A percentile compares a stretch with the other conserved stretches of the same genome.
Conservation (phyloP, 1,140 invertebrate genomes). For the Andricus grossulariae region DNA sequence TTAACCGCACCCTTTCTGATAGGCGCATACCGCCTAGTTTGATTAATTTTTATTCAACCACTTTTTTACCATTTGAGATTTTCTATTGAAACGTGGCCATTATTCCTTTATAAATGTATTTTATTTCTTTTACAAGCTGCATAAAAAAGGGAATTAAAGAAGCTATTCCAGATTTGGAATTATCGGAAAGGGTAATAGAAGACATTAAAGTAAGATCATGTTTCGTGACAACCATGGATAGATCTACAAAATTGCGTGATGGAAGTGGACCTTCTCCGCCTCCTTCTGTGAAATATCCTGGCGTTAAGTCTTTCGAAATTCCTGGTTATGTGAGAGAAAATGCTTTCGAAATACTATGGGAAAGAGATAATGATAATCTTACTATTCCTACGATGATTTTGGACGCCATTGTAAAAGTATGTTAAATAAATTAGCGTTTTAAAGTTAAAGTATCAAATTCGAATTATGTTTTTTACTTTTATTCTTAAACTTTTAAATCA, state of each 20-base stretch:
- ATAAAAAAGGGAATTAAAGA: constrained; percentile 59
- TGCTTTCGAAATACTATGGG: constrained; percentile 89
- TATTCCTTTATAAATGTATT: too few species aligned
- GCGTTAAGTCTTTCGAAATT: constrained; percentile 79
- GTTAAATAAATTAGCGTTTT: constrained; percentile 33
- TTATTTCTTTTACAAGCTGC: constrained; percentile 55
- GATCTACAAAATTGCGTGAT: constrained; percentile 79
- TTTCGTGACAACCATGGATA: constrained; percentile 87
- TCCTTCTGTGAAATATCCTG: constrained; percentile 85
- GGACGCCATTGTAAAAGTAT: constrained; percentile 86
- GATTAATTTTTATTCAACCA: too few species aligned
- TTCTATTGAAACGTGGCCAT: too few species aligned
- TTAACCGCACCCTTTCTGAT: too few species aligned
- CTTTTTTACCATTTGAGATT: too few species aligned
- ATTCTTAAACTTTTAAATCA: too few species aligned
- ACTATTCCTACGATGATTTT: constrained; percentile 90
- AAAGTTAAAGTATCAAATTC: neutral
- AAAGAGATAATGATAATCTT: constrained; percentile 88
- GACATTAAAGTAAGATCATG: constrained; percentile 86
- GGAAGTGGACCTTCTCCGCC: constrained; percentile 69
- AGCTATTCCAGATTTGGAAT: constrained; percentile 65
- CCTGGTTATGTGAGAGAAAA: constrained; percentile 85
- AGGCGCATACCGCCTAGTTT: too few species aligned
- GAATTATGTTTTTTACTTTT: too few species aligned
- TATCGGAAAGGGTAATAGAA: constrained; percentile 79